Evolutionary conservation across 2,113 vertebrate genomes (phyloP).

Genomic region (Prietella phreatophila): DNA sequence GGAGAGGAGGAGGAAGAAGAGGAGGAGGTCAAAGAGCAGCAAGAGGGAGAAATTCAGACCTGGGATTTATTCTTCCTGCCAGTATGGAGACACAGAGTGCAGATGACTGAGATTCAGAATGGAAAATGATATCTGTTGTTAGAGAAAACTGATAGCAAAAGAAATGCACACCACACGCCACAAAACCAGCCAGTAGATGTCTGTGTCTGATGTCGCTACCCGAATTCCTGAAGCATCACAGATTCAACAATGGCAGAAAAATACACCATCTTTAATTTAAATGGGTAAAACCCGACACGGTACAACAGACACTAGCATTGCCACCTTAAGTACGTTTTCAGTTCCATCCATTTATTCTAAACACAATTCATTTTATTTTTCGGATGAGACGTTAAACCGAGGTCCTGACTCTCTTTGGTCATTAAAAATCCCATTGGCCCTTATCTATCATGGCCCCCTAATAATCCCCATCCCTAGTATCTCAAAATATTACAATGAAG

Average conservation of each 20-base stretch:
- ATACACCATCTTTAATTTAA: not conserved
- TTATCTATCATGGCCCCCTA: too few relatives aligned
- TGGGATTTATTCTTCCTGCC: constrained; percentile 16
- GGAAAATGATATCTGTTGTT: not conserved
- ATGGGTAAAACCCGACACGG: not conserved
- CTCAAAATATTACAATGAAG: too few relatives aligned
- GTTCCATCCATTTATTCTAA: not conserved
- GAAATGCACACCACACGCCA: not conserved
- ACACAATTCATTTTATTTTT: not conserved
- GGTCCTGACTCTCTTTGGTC: too few relatives aligned
- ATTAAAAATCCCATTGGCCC: too few relatives aligned
- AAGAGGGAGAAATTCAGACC: constrained; percentile 1
- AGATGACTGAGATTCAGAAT: not conserved
- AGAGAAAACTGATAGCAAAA: not conserved
- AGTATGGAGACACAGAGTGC: not conserved
- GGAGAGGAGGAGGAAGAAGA: not conserved
- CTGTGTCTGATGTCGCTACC: not conserved
- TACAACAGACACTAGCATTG: not conserved
- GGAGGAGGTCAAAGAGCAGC: not conserved
- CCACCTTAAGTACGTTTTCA: not conserved
- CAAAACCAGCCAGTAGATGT: not conserved
- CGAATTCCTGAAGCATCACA: not conserved
- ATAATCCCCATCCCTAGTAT: too few relatives aligned
- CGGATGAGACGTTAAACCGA: too few relatives aligned
- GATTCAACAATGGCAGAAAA: not conserved